Percentiles rank a stretch among this genome's conserved stretches.
Conservation (phyloP, 2,113 vertebrate species). For the Corythornis cristatus region DNA sequence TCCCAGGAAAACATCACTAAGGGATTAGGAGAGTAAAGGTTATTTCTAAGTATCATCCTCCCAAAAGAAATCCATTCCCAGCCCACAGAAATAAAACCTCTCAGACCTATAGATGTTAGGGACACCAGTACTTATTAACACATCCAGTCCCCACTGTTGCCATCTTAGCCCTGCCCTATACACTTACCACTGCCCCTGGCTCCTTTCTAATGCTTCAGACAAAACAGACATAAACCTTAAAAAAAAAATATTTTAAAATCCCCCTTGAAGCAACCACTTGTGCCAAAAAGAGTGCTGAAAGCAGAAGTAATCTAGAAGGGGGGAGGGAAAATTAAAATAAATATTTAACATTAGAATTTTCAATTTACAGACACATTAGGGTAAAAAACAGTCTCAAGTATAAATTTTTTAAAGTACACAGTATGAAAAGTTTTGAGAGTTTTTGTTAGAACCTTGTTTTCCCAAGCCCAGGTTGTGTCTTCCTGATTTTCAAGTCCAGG, state of each 20-base stretch:
- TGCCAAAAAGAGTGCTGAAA: no score
- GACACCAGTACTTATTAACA: background rate
- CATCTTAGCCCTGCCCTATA: background rate
- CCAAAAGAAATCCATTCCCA: background rate
- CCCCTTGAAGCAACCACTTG: no score
- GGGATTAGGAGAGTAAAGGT: accelerated
- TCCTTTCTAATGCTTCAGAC: background rate
- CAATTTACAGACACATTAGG: background rate
- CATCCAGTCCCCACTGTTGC: background rate
- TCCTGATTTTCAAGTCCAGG: background rate
- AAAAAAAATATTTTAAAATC: no score
- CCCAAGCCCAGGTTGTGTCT: background rate
- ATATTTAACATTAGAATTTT: background rate
- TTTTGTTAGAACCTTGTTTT: background rate
- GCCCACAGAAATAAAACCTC: background rate
- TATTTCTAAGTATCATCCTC: background rate
- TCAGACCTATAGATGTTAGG: background rate
- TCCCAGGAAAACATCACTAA: background rate
- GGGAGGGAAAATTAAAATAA: background rate
- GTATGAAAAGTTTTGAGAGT: background rate
- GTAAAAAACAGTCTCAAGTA: background rate
- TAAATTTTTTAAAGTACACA: background rate
- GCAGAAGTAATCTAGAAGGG: background rate
- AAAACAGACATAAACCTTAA: no score
- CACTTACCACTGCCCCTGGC: background rate